A percentile compares a stretch with the other conserved stretches of the same genome.
Conservation (phyloP, 2,797 vertebrate species). For the Ficedula albicollis region DNA sequence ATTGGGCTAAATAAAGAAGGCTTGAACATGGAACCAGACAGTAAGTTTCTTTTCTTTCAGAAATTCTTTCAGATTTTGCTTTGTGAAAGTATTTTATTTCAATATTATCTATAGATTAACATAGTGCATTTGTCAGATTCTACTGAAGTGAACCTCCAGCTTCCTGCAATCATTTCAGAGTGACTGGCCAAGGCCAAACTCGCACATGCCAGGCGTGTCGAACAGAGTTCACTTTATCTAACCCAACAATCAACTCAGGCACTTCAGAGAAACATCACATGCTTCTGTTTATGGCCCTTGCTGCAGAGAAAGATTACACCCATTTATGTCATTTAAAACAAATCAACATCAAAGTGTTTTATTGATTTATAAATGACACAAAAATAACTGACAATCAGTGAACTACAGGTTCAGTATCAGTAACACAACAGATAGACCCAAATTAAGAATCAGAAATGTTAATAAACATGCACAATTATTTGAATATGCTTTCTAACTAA, state of each 20-base stretch:
- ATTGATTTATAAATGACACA: not conserved
- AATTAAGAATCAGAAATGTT: not conserved
- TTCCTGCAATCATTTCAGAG: not conserved
- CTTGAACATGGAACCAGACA: not conserved
- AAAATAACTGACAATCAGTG: not conserved
- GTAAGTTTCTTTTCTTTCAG: not conserved
- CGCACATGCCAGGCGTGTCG: fast-evolving
- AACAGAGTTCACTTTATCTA: not conserved
- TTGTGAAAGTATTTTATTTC: not conserved
- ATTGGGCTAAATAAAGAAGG: not conserved
- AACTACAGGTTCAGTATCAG: not conserved
- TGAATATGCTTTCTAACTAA: not conserved
- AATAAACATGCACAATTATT: not conserved
- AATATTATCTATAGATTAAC: not conserved
- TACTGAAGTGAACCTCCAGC: not conserved
- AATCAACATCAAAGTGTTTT: not conserved
- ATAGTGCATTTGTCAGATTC: not conserved
- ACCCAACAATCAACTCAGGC: not conserved
- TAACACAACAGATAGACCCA: not conserved
- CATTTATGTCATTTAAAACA: not conserved
- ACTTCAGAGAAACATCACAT: not conserved
- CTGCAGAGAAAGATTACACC: not conserved
- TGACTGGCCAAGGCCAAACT: not conserved
- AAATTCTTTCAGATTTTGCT: not conserved
- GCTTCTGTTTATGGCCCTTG: not conserved